Conservation (phyloP, 1,140 invertebrate genomes). For the Oncopodura yosiiana region DNA sequence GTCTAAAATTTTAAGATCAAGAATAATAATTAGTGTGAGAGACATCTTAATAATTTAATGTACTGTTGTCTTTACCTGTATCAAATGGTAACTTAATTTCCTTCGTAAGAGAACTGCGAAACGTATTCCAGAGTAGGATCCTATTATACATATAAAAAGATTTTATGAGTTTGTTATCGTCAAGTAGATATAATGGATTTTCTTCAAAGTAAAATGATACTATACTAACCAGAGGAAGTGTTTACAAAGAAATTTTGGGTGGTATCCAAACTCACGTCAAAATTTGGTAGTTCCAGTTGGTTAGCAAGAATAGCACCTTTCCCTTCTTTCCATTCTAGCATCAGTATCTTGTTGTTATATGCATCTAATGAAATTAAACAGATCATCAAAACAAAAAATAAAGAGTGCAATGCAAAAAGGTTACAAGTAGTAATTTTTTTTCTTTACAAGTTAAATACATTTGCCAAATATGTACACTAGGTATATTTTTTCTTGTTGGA, state of each 20-base stretch:
- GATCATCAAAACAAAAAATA: neutral
- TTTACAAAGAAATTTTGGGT: slow-evolving; percentile 28
- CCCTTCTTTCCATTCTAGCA: slow-evolving; percentile 28
- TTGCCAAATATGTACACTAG: too few species aligned
- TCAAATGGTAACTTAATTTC: slow-evolving; percentile 49
- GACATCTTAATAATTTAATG: too few species aligned
- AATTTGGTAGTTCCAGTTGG: slow-evolving; percentile 30
- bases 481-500: too few species aligned
- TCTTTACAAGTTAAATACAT: too few species aligned
- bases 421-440: neutral
- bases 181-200: neutral
- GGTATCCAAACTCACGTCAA: slow-evolving; percentile 33
- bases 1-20: too few species aligned
- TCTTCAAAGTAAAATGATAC: neutral
- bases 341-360: slow-evolving; percentile 27
- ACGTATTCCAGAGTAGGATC: slow-evolving; percentile 30
- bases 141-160: slow-evolving; percentile 5
- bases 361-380: slow-evolving; percentile 24
- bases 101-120: slow-evolving; percentile 46
- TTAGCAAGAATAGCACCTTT: slow-evolving; percentile 30
- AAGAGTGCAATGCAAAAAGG: neutral
- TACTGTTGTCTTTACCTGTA: too few species aligned
- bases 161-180: too few species aligned
- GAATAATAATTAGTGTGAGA: neutral
- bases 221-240: slow-evolving; percentile 30